Percentiles rank a stretch among this genome's conserved stretches.
These are phyloP conservation scores for Cosmorhoe ocellata DNA, from an alignment of 2,888 invertebrate species.

Conservation along the genomic window DNA sequence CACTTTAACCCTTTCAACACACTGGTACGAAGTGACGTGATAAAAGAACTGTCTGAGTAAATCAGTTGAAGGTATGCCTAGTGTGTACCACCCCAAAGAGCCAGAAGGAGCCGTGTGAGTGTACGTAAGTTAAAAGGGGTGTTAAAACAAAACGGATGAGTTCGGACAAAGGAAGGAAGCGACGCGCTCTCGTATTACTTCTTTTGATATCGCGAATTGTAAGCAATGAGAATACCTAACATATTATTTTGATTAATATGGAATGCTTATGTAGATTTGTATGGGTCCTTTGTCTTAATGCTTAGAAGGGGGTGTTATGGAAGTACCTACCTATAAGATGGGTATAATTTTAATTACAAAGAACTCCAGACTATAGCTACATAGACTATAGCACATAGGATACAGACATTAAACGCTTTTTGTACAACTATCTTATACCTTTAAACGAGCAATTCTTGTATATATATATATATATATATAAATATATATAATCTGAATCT, in stretches of 20 bases:
- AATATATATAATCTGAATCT: too few species aligned
- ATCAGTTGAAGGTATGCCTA: slow-evolving; percentile 2
- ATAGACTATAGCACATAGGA: too few species aligned
- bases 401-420: too few species aligned
- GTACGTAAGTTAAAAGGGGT: slow-evolving; percentile 78
- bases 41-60: too few species aligned
- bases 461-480: too few species aligned
- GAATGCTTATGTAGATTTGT: slow-evolving; percentile 33
- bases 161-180: slow-evolving; percentile 79
- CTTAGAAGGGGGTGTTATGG: slow-evolving; percentile 22
- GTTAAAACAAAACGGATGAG: slow-evolving; percentile 82
- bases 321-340: slow-evolving; percentile 7
- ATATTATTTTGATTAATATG: slow-evolving; percentile 79
- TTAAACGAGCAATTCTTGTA: too few species aligned
- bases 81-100: slow-evolving; percentile 48
- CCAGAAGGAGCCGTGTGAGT: slow-evolving; percentile 67
- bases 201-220: slow-evolving; percentile 70
- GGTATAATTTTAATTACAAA: neutral
- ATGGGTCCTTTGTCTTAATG: slow-evolving; percentile 33
- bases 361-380: too few species aligned
- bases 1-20: too few species aligned
- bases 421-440: too few species aligned
- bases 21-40: too few species aligned
- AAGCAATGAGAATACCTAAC: slow-evolving; percentile 66
- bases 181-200: slow-evolving; percentile 64